Base-by-base conservation (phyloP, 2,888 invertebrate genomes). In the Cartodere bifasciata region DNA sequence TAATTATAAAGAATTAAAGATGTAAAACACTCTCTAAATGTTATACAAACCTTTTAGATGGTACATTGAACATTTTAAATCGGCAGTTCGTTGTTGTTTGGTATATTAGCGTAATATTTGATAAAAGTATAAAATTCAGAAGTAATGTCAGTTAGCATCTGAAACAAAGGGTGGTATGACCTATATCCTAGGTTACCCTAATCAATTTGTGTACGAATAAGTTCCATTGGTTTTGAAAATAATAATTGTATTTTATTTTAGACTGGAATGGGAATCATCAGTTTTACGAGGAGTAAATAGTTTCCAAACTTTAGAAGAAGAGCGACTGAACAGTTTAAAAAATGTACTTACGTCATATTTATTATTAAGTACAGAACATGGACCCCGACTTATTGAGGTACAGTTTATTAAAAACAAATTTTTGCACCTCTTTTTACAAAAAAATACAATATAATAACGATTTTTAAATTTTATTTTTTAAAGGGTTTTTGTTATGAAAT, bases 241-340 rank as follows among this genome's bases (percentile, higher is more conserved):
- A n/a, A 17, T 17, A 7, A 13, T 10, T 32, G 16, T 12, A 12
- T 28, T 15, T 24, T 23, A 29, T 37, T 47, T 3, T 47, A 75
- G 86, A 59, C 62, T 92, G 55, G 92, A 90, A 62, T 88, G 88
- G 82, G 92, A 94, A 63, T 79, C 86, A 41, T 77, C 87, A 5
- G 84, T 92, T 7, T 68, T 81, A 37, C 80, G 86, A 52, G 90
- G 90, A 11, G 81, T 85, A 14, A 77, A 79, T 13, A 81, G 85
- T 55, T 73, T 94, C 58, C 88, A 91, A 58, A 72, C 79, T 29
- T 65, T 92, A 32, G 92, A 94, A 55, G 88, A 90, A 54, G 91
- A 92, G 60, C 69, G 92, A 45, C 66, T 92, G 32, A 72, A 73
- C 34, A 81, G 83, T 48, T 68, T 91, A 53, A 85, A 86, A 54